Evolutionary conservation across 2,797 vertebrate genomes (phyloP).

Genomic region (Rhincodon typus): DNA sequence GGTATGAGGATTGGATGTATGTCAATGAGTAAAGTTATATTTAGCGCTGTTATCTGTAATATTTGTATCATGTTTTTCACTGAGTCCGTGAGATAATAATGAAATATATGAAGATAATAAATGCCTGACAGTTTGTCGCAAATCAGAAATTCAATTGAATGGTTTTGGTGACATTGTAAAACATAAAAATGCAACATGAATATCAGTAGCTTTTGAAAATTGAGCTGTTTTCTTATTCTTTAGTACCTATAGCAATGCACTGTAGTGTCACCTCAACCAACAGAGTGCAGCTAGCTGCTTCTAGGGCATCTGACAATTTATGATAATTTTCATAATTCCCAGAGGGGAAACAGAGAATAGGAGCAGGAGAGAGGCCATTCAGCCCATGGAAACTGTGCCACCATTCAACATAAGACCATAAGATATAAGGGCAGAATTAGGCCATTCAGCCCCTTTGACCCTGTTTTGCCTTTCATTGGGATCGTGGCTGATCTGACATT

Average conservation of each 20-base stretch:
- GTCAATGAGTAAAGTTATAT: not conserved
- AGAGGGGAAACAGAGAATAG: not conserved
- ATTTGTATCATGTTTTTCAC: not conserved
- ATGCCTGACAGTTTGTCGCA: not conserved
- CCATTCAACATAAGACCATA: too few relatives aligned
- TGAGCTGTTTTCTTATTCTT: not conserved
- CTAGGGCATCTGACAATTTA: not conserved
- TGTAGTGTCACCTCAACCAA: not conserved
- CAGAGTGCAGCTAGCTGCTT: not conserved
- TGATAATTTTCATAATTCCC: not conserved
- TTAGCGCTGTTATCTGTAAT: not conserved
- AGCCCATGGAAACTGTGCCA: too few relatives aligned
- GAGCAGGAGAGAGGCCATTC: too few relatives aligned
- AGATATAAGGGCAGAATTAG: too few relatives aligned
- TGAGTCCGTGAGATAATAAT: not conserved
- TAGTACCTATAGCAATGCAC: not conserved
- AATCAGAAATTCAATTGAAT: slow-evolving; percentile 4
- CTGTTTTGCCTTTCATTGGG: too few relatives aligned
- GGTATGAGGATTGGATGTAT: not conserved
- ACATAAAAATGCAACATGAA: not conserved
- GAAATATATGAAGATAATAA: not conserved
- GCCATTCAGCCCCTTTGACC: too few relatives aligned
- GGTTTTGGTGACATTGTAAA: not conserved
- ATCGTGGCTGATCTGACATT: too few relatives aligned
- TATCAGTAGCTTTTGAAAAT: not conserved